Evolutionary conservation across 2,113 vertebrate species (phyloP).

Genomic region (Phycodurus eques): DNA sequence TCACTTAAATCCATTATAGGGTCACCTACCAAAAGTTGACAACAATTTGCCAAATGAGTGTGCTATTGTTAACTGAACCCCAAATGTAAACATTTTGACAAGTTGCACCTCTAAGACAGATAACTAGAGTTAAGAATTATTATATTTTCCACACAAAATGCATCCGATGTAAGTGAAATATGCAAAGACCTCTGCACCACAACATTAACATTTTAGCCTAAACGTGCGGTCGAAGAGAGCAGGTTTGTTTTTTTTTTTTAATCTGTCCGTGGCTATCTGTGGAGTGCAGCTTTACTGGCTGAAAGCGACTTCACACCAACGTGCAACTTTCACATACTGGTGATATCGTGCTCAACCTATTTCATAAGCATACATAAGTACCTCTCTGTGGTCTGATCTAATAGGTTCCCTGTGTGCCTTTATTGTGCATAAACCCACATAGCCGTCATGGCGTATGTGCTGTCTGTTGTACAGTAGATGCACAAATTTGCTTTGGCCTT

Average conservation of each 20-base stretch:
- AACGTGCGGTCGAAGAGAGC: not conserved
- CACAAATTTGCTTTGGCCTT: constrained; percentile 45
- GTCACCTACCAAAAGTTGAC: not conserved
- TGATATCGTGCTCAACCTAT: constrained; percentile 61
- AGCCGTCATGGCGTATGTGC: constrained; percentile 30
- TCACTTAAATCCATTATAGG: not conserved
- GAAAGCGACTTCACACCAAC: constrained; percentile 67
- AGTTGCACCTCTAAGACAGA: not conserved
- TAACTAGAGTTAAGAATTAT: not conserved
- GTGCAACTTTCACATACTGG: constrained; percentile 66
- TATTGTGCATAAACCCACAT: constrained; percentile 34
- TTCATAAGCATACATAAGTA: constrained; percentile 52
- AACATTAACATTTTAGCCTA: not conserved
- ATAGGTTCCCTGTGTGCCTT: constrained; percentile 51
- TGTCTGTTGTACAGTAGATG: constrained; percentile 29
- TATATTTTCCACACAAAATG: not conserved
- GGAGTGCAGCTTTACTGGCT: constrained; percentile 45
- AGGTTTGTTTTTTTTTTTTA: constrained; percentile 10
- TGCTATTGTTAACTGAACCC: not conserved
- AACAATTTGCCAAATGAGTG: not conserved
- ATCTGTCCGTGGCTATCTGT: constrained; percentile 36
- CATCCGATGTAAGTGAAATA: constrained; percentile 2
- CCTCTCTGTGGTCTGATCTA: constrained; percentile 51
- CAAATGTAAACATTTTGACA: not conserved
- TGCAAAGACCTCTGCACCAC: not conserved